Evolutionary conservation across 2,888 invertebrate species (phyloP), one percentile per base, ranked within the genome.

Genomic region (Diaperis boleti): DNA sequence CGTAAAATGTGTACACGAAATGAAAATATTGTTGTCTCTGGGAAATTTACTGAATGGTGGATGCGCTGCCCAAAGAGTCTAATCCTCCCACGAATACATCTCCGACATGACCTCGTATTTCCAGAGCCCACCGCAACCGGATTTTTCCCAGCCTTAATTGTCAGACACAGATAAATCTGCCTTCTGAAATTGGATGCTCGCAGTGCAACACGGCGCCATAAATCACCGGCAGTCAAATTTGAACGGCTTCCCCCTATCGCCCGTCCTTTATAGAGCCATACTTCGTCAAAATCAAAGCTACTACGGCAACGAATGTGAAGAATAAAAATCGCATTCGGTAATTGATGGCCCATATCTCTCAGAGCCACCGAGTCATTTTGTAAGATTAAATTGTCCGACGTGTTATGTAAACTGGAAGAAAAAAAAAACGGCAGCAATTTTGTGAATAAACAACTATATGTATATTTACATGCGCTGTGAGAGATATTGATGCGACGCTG

Each of bases 401-500:
- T 42, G 18, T 18, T 7, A 47, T 33, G 4, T 26, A n/a, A 10
- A 10, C 15, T 35, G 13, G 22, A 50, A n/a, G n/a, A n/a, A n/a
- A 14, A 11, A 37, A 52, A 45, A 49, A 54, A 6, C 22, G 37
- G 33, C 8, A 18, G 55, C 55, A 55, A 42, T 55, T 55, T 55
- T 55, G 31, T 18, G 42, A 42, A 55, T 41, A 55, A 54, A 54
- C 31, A 50, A 52, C 18, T 52, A 52, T 50, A 50, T 22, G 37
- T 31, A 42, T 55, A 55, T 41, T 55, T 42, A 31, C 39, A 37
- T 39, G 37, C 22, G 26, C 31, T 14, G 10, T 6, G 17, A 33
- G 13, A 54, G 22, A 41, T 41, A 60, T 60, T 60, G 60, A 60
- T 60, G 52, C 33, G 35, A 22, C 10, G 41, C 26, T 61, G 61